Conservation (phyloP, 2,113 vertebrate species). For the Tangachromis dhanisi region DNA sequence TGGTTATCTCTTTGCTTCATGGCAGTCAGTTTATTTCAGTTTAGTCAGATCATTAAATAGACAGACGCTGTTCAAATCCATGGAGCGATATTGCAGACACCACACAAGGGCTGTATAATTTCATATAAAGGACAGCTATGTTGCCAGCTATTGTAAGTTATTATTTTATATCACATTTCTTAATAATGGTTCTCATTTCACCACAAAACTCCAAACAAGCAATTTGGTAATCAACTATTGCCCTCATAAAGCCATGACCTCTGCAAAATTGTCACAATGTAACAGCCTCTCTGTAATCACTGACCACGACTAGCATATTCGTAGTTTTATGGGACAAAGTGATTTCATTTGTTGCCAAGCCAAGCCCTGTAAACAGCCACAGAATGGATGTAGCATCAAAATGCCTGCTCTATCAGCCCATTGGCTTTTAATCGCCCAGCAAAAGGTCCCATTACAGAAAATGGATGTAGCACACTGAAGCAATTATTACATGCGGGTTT, state of each 20-base stretch:
- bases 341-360: slow-evolving; percentile 31
- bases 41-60: background rate
- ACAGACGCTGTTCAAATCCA: background rate
- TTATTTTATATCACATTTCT: background rate
- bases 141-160: background rate
- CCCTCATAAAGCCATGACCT: background rate
- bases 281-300: slow-evolving; percentile 10
- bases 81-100: background rate
- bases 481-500: slow-evolving; percentile 52
- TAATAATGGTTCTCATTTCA: background rate
- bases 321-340: slow-evolving; percentile 37
- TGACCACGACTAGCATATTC: slow-evolving; percentile 13
- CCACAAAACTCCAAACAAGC: background rate
- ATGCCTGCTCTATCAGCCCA: slow-evolving; percentile 38
- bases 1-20: background rate
- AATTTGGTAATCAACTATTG: background rate
- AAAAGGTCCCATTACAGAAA: slow-evolving; percentile 64
- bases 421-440: slow-evolving; percentile 65
- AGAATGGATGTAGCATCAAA: slow-evolving; percentile 30
- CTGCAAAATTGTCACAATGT: slow-evolving; percentile 12
- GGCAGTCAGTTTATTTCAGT: background rate
- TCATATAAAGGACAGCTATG: background rate
- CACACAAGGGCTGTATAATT: background rate
- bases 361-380: slow-evolving; percentile 44
- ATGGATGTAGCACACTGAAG: slow-evolving; percentile 55